A percentile compares a stretch with the other conserved stretches of the same genome.
Conservation (phyloP, 2,888 invertebrate genomes). For the Odontomyia ornata region DNA sequence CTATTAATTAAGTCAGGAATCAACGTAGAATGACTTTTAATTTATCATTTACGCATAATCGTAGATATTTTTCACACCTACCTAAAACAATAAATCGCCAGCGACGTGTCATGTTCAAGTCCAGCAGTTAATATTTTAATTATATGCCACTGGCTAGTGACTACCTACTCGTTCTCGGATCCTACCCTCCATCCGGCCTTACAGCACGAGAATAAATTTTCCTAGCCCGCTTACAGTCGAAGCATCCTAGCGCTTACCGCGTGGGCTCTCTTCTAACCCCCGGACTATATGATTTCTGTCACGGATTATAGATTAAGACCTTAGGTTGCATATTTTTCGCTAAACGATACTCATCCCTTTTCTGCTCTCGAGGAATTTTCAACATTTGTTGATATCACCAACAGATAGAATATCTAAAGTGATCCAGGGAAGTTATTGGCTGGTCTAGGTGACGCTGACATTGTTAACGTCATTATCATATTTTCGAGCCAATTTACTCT, state of each 20-base stretch:
- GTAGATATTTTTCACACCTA: slow-evolving; percentile 38
- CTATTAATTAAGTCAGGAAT: too few species aligned
- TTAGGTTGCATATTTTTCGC: slow-evolving; percentile 9
- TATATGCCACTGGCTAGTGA: slow-evolving; percentile 36
- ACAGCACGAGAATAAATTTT: slow-evolving; percentile 7
- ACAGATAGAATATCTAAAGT: neutral
- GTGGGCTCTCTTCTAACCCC: slow-evolving; percentile 18
- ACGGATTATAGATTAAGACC: slow-evolving; percentile 27
- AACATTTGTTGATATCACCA: neutral
- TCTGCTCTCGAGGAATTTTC: neutral
- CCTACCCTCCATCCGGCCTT: neutral
- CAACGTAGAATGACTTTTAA: neutral
- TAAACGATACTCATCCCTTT: too few species aligned
- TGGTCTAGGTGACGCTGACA: too few species aligned
- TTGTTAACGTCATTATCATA: too few species aligned
- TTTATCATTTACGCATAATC: neutral
- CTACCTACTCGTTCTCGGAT: slow-evolving; percentile 29
- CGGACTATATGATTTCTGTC: slow-evolving; percentile 21
- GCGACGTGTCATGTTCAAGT: slow-evolving; percentile 30
- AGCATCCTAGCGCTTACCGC: neutral
- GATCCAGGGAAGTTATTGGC: neutral
- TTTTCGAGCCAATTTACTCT: too few species aligned
- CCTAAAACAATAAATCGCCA: slow-evolving; percentile 20
- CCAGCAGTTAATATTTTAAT: slow-evolving; percentile 38
- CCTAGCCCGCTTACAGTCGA: neutral